These are phyloP conservation scores for Dromas ardeola DNA, from an alignment of 2,113 vertebrate species.

Conservation along the genomic window DNA sequence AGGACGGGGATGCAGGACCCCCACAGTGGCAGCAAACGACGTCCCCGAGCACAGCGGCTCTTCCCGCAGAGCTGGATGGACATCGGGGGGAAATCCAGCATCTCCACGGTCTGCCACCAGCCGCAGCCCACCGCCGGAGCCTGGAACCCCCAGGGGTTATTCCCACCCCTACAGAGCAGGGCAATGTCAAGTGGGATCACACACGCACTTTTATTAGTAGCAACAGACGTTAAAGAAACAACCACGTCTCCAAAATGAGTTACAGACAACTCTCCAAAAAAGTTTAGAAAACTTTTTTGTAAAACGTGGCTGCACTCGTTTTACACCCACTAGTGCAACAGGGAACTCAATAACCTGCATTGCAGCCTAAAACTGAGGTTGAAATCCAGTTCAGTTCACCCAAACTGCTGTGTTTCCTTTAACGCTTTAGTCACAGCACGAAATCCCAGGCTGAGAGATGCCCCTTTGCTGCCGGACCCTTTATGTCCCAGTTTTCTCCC, in stretches of 20 bases:
- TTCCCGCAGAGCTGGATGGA: background rate
- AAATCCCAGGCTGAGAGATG: background rate
- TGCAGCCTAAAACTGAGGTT: background rate
- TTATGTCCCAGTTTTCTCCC: background rate
- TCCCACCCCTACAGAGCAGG: background rate
- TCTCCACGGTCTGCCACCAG: background rate
- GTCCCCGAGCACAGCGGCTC: background rate
- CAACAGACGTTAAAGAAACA: background rate
- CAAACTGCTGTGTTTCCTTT: background rate
- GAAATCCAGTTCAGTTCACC: background rate
- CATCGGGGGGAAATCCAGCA: accelerated
- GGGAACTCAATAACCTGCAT: background rate
- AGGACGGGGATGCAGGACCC: background rate
- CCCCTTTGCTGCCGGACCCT: background rate
- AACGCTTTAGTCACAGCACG: accelerated
- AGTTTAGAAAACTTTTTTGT: background rate
- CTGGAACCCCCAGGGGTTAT: accelerated
- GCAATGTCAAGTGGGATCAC: accelerated
- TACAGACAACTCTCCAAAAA: background rate
- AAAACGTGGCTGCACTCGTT: accelerated
- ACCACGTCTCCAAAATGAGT: background rate
- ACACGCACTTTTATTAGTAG: background rate
- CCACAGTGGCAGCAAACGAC: accelerated
- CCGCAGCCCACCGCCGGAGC: background rate
- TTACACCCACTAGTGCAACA: background rate